Percentiles rank a stretch among this genome's conserved stretches.
These are phyloP conservation scores for Bilobella aurantiaca DNA, from an alignment of 1,140 invertebrate genomes.

Conservation along the genomic window DNA sequence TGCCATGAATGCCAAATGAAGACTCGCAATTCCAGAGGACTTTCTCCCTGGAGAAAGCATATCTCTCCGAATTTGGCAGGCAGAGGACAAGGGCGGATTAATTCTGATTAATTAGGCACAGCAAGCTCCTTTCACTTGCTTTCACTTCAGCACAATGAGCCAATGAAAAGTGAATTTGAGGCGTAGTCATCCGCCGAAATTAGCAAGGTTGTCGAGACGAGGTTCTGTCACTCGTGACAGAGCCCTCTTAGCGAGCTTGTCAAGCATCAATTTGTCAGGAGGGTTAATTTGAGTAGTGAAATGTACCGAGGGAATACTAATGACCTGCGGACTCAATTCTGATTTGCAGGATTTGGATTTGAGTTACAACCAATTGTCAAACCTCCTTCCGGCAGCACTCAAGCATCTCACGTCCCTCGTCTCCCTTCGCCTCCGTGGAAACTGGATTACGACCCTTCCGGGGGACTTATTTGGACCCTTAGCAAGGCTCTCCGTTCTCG, in stretches of 20 bases:
- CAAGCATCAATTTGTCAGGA: too few relatives aligned
- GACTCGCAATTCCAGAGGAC: not conserved
- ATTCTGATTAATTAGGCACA: too few relatives aligned
- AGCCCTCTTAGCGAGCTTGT: too few relatives aligned
- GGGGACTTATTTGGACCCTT: conserved; percentile 66
- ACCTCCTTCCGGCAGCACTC: conserved; percentile 63
- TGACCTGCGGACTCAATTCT: not conserved
- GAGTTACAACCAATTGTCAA: conserved; percentile 69
- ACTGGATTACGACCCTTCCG: conserved; percentile 67
- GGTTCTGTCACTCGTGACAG: too few relatives aligned
- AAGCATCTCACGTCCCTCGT: conserved; percentile 59
- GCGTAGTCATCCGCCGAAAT: too few relatives aligned
- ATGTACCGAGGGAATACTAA: not conserved
- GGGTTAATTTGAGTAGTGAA: too few relatives aligned
- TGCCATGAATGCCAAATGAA: not conserved
- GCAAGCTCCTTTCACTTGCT: too few relatives aligned
- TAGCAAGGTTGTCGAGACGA: too few relatives aligned
- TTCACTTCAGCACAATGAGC: too few relatives aligned
- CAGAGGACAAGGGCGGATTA: not conserved
- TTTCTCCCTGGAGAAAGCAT: not conserved
- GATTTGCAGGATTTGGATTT: conserved; percentile 59
- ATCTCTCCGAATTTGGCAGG: not conserved
- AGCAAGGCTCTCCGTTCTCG: conserved; percentile 64
- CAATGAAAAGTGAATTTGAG: too few relatives aligned
- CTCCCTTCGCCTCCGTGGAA: conserved; percentile 67